Conservation (phyloP, 1,140 invertebrate species). For the Eumaeus atala region DNA sequence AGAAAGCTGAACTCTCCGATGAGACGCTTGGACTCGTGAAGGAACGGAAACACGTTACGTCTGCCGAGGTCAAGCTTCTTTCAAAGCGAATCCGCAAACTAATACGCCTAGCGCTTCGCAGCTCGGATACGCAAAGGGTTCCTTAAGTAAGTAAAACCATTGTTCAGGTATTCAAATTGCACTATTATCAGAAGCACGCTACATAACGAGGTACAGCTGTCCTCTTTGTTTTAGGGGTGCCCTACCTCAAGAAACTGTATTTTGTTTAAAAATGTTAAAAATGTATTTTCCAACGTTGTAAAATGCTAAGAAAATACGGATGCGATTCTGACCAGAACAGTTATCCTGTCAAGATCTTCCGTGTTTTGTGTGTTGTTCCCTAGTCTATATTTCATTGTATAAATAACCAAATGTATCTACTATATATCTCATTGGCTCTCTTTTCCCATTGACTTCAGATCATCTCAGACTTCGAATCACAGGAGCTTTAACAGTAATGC, state of each 20-base stretch:
- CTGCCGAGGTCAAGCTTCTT: no score
- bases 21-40: no score
- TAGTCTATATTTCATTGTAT: not conserved
- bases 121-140: no score
- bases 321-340: constrained; percentile 3
- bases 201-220: not conserved
- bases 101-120: no score
- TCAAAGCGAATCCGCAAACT: no score
- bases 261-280: not conserved
- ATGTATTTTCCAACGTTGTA: not conserved
- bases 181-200: not conserved
- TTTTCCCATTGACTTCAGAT: not conserved
- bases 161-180: not conserved
- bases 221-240: no score
- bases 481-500: no score
- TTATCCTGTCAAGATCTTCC: constrained; percentile 1
- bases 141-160: not conserved
- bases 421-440: not conserved
- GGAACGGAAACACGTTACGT: no score
- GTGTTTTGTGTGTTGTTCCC: not conserved
- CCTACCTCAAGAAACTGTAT: constrained; percentile 2
- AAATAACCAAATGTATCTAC: not conserved
- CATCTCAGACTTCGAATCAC: no score
- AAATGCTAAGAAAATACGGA: not conserved
- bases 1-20: no score